Evolutionary conservation across 2,888 invertebrate genomes (phyloP).

Genomic region (Sisyra terminalis): DNA sequence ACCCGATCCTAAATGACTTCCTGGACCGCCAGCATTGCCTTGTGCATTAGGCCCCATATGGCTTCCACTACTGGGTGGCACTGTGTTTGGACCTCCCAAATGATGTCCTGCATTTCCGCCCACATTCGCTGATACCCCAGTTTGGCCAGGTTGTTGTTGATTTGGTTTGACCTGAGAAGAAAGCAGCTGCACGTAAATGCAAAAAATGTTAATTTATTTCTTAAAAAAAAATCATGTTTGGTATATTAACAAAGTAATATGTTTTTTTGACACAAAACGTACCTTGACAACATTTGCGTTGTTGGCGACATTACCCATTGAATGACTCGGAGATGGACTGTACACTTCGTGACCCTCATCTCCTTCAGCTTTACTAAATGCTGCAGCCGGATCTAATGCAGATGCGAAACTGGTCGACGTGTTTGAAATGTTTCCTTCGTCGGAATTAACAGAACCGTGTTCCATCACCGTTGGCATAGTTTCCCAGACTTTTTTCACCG

Average conservation of each 20-base stretch:
- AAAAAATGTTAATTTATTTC: constrained; percentile 19
- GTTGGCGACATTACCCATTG: constrained; percentile 26
- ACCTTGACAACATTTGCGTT: constrained; percentile 58
- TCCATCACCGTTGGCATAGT: constrained; percentile 53
- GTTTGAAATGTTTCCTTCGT: constrained; percentile 26
- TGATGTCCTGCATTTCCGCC: background rate
- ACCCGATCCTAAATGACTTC: constrained; percentile 14
- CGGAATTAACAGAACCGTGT: constrained; percentile 28
- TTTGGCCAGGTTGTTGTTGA: constrained; percentile 32
- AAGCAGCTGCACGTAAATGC: constrained; percentile 30
- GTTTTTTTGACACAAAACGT: constrained; percentile 15
- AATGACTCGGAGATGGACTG: constrained; percentile 34
- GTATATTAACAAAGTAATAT: too few species aligned
- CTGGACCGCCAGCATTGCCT: constrained; percentile 16
- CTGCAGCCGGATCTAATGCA: constrained; percentile 26
- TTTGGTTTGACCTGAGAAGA: constrained; percentile 57
- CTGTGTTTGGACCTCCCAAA: background rate
- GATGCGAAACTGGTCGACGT: constrained; percentile 18
- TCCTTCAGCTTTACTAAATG: constrained; percentile 23
- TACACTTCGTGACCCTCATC: constrained; percentile 34
- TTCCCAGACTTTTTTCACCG: constrained; percentile 84
- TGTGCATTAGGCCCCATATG: constrained; percentile 20
- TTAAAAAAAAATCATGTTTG: too few species aligned
- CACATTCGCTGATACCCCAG: constrained; percentile 2
- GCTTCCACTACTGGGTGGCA: too few species aligned